Evolutionary conservation across 2,888 invertebrate genomes (phyloP).

Genomic region (Machimus rusticus): DNA sequence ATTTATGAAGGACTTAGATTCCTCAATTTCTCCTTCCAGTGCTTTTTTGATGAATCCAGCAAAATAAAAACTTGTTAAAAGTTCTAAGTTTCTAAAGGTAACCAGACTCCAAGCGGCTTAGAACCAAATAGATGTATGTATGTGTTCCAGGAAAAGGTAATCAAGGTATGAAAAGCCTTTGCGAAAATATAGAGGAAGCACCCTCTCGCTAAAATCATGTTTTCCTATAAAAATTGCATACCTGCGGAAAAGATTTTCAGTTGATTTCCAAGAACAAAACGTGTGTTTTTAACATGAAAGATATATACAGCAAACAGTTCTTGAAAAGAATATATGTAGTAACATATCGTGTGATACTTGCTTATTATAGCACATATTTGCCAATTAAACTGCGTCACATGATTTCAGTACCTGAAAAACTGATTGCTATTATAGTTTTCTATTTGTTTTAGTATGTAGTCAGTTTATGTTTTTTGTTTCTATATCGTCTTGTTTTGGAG

Average conservation of each 20-base stretch:
- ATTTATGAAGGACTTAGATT: constrained; percentile 44
- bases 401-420: too few relatives aligned
- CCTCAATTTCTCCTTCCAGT: constrained; percentile 34
- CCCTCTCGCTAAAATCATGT: not conserved
- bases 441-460: too few relatives aligned
- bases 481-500: too few relatives aligned
- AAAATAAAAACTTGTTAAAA: constrained; percentile 17
- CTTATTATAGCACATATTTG: too few relatives aligned
- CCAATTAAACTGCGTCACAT: too few relatives aligned
- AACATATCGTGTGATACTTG: too few relatives aligned
- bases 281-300: not conserved
- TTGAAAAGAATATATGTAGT: too few relatives aligned
- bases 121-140: not conserved
- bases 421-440: too few relatives aligned
- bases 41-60: constrained; percentile 6
- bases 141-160: not conserved
- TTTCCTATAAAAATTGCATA: not conserved
- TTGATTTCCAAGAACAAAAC: not conserved
- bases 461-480: too few relatives aligned
- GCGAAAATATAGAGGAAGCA: not conserved
- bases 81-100: not conserved
- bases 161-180: not conserved
- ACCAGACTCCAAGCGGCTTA: not conserved
- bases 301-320: too few relatives aligned
- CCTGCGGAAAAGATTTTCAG: not conserved